These are phyloP conservation scores for Tryphoninae sp. DNA, from an alignment of 2,888 invertebrate genomes.

Conservation along the genomic window DNA sequence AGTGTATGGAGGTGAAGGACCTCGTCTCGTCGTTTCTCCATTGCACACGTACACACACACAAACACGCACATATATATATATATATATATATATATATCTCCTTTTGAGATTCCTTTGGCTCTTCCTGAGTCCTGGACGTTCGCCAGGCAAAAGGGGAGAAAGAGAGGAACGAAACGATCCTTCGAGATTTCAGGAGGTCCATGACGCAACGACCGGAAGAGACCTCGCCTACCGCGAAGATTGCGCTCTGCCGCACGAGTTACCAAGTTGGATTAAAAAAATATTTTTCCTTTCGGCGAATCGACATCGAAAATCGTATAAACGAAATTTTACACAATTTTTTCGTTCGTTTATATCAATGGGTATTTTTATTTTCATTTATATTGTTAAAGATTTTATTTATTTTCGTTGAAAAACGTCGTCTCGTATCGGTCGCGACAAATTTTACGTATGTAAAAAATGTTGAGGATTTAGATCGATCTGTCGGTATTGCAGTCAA, in stretches of 20 bases:
- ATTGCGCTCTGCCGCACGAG: constrained; percentile 46
- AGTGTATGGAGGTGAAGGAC: constrained; percentile 57
- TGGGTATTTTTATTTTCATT: no score
- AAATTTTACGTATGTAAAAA: background rate
- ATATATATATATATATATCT: constrained; percentile 21
- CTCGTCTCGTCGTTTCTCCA: constrained; percentile 51
- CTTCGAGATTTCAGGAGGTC: constrained; percentile 55
- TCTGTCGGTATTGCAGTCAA: constrained; percentile 44
- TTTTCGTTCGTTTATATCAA: background rate
- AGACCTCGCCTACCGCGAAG: constrained; percentile 49
- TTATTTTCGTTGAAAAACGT: background rate
- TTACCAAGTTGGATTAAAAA: constrained; percentile 50
- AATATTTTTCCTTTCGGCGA: background rate
- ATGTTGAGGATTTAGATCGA: constrained; percentile 7
- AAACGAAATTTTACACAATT: background rate
- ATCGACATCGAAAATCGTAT: constrained; percentile 5
- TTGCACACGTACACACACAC: background rate
- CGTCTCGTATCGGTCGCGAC: background rate
- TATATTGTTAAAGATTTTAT: background rate
- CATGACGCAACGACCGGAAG: constrained; percentile 61
- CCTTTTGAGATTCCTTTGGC: constrained; percentile 30
- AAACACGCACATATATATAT: background rate
- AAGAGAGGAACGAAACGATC: constrained; percentile 22
- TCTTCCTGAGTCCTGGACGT: constrained; percentile 56
- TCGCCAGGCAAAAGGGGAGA: constrained; percentile 59